A percentile compares a stretch with the other conserved stretches of the same genome.
Evolutionary conservation across 2,888 invertebrate species (phyloP).

Genomic region (Prosopocoilus inquinatus): DNA sequence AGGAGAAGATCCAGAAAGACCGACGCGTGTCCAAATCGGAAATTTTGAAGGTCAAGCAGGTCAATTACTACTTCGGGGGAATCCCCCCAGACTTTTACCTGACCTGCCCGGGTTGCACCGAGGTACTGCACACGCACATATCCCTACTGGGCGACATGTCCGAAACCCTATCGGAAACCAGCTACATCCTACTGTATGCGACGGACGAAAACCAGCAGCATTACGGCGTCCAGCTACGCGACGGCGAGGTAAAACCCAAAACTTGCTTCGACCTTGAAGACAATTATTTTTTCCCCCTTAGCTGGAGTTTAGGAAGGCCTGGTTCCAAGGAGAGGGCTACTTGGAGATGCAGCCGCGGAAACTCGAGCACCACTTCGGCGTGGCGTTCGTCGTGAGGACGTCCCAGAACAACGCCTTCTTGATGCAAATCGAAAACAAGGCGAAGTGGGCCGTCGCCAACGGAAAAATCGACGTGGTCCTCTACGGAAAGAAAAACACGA

Average conservation of each 20-base stretch:
- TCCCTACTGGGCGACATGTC: slow-evolving; percentile 75
- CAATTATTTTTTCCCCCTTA: slow-evolving; percentile 31
- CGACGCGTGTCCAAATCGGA: slow-evolving; percentile 35
- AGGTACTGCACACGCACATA: slow-evolving; percentile 36
- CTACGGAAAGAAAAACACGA: slow-evolving; percentile 4
- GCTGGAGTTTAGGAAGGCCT: slow-evolving; percentile 59
- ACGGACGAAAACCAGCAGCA: slow-evolving; percentile 13
- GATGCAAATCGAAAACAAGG: slow-evolving; percentile 15
- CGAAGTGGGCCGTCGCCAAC: slow-evolving; percentile 13
- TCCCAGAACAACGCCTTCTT: slow-evolving; percentile 20
- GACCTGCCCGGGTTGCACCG: slow-evolving; percentile 38
- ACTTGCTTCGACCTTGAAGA: neutral
- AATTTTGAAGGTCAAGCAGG: slow-evolving; percentile 49
- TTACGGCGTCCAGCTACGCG: slow-evolving; percentile 12
- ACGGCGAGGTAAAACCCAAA: slow-evolving; percentile 10
- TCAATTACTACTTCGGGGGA: slow-evolving; percentile 82
- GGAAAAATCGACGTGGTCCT: slow-evolving; percentile 17
- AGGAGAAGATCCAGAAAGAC: neutral
- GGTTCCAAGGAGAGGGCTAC: slow-evolving; percentile 78
- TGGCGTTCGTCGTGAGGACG: slow-evolving; percentile 24
- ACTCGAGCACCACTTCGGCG: slow-evolving; percentile 17
- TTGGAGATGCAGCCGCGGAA: slow-evolving; percentile 60
- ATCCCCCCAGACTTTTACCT: slow-evolving; percentile 71
- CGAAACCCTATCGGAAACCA: slow-evolving; percentile 7
- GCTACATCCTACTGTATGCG: slow-evolving; percentile 5